These are phyloP conservation scores for Indicator maculatus DNA, from an alignment of 2,113 vertebrate species.

Conservation along the genomic window DNA sequence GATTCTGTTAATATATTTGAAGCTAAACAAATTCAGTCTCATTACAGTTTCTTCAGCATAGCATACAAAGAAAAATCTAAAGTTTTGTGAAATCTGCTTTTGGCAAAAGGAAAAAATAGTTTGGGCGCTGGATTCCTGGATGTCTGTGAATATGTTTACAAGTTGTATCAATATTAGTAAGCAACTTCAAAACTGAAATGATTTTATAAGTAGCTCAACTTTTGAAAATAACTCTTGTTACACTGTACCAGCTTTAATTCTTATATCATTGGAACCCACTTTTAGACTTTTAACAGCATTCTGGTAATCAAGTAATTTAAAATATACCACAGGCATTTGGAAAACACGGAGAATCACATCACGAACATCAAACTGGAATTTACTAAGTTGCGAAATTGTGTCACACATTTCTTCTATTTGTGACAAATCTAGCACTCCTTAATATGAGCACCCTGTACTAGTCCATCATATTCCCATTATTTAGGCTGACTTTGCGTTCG, in stretches of 20 bases:
- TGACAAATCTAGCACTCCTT: not conserved
- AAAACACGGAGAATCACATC: not conserved
- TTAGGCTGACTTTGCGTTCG: not conserved
- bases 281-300: not conserved
- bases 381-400: not conserved
- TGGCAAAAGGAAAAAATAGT: not conserved
- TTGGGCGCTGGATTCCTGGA: not conserved
- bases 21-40: not conserved
- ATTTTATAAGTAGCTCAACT: not conserved
- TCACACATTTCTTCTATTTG: not conserved
- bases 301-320: not conserved
- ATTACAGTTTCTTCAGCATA: not conserved
- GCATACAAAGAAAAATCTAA: not conserved
- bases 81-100: not conserved
- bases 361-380: not conserved
- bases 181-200: not conserved
- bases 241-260: not conserved
- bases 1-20: not conserved
- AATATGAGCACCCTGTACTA: not conserved
- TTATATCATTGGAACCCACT: not conserved
- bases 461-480: not conserved
- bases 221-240: not conserved
- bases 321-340: not conserved
- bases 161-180: not conserved
- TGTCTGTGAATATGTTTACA: conserved; percentile 25